These are phyloP conservation scores for Rhinatrema bivittatum DNA, from an alignment of 2,797 vertebrate genomes.

Conservation along the genomic window DNA sequence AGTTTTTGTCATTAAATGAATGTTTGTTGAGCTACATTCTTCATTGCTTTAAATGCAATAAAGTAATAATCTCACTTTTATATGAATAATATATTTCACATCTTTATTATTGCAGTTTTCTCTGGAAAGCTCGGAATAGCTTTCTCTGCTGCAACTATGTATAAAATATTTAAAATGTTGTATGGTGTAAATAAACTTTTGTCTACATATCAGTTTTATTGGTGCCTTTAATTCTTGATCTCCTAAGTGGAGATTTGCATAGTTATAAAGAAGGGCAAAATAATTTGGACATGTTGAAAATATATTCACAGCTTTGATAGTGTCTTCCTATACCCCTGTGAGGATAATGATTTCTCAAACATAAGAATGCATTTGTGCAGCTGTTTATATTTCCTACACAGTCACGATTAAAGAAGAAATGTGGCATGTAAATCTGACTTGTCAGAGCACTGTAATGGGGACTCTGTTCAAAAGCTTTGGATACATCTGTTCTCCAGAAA, in stretches of 20 bases:
- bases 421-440: constrained; percentile 27
- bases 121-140: constrained; percentile 95
- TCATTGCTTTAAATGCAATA: constrained; percentile 99
- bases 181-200: constrained; percentile 99
- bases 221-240: constrained; percentile 88
- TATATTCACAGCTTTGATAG: constrained; percentile 38
- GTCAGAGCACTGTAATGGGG: constrained; percentile 26
- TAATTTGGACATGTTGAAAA: constrained; percentile 34
- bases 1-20: constrained; percentile 99
- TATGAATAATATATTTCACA: constrained; percentile 99
- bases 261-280: constrained; percentile 50
- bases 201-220: constrained; percentile 98
- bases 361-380: constrained; percentile 34
- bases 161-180: constrained; percentile 99
- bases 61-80: constrained; percentile 99
- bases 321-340: constrained; percentile 33
- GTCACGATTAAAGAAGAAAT: constrained; percentile 23
- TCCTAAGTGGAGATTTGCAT: constrained; percentile 48
- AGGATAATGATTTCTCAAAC: constrained; percentile 39
- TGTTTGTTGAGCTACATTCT: constrained; percentile 99
- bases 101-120: constrained; percentile 99
- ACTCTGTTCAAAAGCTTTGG: too few species aligned
- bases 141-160: constrained; percentile 99
- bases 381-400: constrained; percentile 35
- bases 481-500: too few species aligned